Evolutionary conservation across 1,140 invertebrate species (phyloP).

Genomic region (Eriocheir sinensis): DNA sequence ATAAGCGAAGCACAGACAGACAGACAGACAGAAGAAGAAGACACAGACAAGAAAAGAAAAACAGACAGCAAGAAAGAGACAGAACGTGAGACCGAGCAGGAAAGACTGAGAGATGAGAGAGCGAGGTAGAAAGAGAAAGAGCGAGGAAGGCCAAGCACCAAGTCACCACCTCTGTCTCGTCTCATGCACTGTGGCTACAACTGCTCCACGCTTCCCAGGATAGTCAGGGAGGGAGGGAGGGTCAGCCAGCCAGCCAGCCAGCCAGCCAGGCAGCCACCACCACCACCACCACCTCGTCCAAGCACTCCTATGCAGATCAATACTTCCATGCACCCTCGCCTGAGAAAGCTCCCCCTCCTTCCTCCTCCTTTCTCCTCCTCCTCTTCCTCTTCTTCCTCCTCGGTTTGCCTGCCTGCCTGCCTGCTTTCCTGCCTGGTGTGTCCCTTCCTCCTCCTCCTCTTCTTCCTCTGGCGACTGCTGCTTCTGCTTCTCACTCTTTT

Average conservation of each 20-base stretch:
- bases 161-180: neutral
- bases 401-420: no score
- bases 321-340: neutral
- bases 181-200: conserved; percentile 5
- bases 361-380: conserved; percentile 5
- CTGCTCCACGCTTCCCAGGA: no score
- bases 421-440: no score
- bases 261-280: no score
- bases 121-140: neutral
- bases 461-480: neutral
- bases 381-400: neutral
- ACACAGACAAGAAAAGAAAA: neutral
- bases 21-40: neutral
- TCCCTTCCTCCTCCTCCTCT: neutral
- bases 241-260: neutral
- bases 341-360: neutral
- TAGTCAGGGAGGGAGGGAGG: no score
- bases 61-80: neutral
- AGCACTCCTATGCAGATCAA: neutral
- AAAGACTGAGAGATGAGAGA: neutral
- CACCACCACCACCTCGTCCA: neutral
- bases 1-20: no score
- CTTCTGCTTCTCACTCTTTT: neutral
- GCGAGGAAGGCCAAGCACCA: neutral
- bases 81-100: neutral